A percentile compares a stretch with the other conserved stretches of the same genome.
Evolutionary conservation across 2,888 invertebrate species (phyloP).

Genomic region (Fabriciana adippe): DNA sequence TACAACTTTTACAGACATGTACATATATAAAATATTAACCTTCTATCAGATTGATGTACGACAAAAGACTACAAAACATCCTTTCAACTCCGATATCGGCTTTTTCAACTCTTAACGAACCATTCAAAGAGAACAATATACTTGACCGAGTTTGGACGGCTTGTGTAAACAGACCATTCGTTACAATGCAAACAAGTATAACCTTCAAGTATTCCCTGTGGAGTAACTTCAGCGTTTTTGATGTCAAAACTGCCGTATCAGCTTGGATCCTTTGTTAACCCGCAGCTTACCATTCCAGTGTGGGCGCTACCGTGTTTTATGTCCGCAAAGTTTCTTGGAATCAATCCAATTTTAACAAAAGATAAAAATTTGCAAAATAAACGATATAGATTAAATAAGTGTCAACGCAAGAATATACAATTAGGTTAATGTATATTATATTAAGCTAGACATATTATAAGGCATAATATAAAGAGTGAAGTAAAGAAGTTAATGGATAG

Average conservation of each 20-base stretch:
- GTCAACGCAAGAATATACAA: too few species aligned
- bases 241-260: conserved; percentile 47
- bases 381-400: background rate
- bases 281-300: conserved; percentile 53
- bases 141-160: conserved; percentile 23
- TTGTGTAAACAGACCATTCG: conserved; percentile 21
- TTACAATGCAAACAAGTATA: conserved; percentile 30
- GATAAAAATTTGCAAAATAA: conserved; percentile 54
- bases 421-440: too few species aligned
- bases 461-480: too few species aligned
- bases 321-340: conserved; percentile 67
- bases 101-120: conserved; percentile 21
- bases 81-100: conserved; percentile 15
- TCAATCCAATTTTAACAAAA: conserved; percentile 59
- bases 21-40: conserved; percentile 12
- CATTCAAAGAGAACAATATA: conserved; percentile 22
- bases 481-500: too few species aligned
- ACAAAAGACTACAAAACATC: conserved; percentile 20
- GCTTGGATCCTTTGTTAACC: conserved; percentile 47
- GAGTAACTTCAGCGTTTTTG: conserved; percentile 51
- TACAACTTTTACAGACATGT: conserved; percentile 1
- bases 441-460: too few species aligned
- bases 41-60: conserved; percentile 8
- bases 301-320: conserved; percentile 60
- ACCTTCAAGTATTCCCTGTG: conserved; percentile 39